These are phyloP conservation scores for Strix uralensis DNA, from an alignment of 2,113 vertebrate genomes.

Conservation along the genomic window DNA sequence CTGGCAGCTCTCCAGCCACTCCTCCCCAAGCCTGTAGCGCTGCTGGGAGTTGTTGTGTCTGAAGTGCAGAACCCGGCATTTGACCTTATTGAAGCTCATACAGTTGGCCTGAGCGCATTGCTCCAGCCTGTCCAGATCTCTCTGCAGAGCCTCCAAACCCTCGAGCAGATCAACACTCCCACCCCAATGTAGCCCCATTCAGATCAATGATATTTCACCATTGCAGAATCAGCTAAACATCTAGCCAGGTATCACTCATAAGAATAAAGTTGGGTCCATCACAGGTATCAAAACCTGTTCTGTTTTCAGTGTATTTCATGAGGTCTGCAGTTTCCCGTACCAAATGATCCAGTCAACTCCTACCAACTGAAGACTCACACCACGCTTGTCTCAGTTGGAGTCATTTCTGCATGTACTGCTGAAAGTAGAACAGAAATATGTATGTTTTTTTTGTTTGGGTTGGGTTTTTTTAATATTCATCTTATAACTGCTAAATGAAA, in stretches of 20 bases:
- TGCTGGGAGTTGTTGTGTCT: too few species aligned
- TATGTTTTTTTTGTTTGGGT: neutral
- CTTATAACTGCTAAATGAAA: neutral
- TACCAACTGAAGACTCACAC: neutral
- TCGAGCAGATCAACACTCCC: too few species aligned
- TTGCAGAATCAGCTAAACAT: neutral
- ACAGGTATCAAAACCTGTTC: neutral
- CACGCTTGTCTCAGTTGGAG: neutral
- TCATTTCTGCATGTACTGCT: neutral
- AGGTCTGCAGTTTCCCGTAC: neutral
- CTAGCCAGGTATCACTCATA: neutral
- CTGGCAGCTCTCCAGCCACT: too few species aligned
- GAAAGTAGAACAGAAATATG: neutral
- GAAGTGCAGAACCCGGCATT: too few species aligned
- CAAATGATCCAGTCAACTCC: neutral
- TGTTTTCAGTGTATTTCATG: neutral
- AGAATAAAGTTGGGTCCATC: neutral
- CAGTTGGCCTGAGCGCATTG: too few species aligned
- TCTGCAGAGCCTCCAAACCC: too few species aligned
- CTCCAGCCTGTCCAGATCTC: too few species aligned
- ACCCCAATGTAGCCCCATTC: neutral
- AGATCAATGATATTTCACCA: neutral
- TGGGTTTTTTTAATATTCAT: neutral
- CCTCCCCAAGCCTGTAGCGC: too few species aligned
- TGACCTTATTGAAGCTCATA: too few species aligned